Conservation (phyloP, 2,113 vertebrate species). For the Nycticryphes semicollaris region DNA sequence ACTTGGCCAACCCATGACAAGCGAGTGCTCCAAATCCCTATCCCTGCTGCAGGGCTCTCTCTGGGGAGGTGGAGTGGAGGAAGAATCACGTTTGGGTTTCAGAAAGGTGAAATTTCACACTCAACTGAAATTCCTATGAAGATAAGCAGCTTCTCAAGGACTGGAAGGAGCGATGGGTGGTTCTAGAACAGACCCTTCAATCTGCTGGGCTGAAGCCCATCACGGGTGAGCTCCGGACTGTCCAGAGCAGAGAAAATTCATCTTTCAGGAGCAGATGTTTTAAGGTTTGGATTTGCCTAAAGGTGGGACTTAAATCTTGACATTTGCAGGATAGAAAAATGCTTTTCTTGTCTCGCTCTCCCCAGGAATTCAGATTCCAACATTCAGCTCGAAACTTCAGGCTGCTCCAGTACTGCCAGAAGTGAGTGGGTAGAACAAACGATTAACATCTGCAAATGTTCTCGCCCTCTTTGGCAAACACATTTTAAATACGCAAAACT, state of each 20-base stretch:
- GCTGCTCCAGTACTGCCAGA: not conserved
- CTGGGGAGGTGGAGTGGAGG: not conserved
- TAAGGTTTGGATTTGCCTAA: not conserved
- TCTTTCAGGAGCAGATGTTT: not conserved
- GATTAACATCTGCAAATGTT: not conserved
- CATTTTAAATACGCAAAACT: not conserved
- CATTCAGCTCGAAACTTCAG: not conserved
- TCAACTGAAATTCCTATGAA: not conserved
- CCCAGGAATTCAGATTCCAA: not conserved
- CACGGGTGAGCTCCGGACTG: not conserved
- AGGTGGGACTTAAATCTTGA: not conserved
- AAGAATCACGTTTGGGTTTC: not conserved
- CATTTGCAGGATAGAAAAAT: not conserved
- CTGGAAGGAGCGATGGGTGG: not conserved
- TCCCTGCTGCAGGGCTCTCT: not conserved
- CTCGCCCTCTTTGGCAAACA: not conserved
- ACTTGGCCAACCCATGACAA: not conserved
- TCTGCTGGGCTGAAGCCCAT: not conserved
- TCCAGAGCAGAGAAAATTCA: not conserved
- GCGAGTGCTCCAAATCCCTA: not conserved
- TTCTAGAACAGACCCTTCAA: not conserved
- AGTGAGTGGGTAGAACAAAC: not conserved
- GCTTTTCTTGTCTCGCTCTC: not conserved
- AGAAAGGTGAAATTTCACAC: not conserved
- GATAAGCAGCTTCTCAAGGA: not conserved